Base-by-base conservation (phyloP, 2,113 vertebrate species). In the Gulo gulo region DNA sequence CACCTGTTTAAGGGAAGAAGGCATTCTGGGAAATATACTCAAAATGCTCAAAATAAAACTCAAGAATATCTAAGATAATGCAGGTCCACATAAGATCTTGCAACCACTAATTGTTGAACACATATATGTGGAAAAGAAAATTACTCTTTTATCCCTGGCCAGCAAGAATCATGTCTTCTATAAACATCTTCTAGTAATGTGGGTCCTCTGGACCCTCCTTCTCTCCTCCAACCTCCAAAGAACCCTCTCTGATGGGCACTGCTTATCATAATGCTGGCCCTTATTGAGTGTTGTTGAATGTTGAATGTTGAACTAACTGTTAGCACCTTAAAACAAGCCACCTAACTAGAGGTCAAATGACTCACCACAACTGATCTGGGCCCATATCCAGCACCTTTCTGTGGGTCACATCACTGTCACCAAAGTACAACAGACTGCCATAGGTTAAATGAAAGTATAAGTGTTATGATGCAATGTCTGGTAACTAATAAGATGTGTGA, bases 391-490 rank as follows among this genome's bases (percentile, higher is more conserved):
- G 39, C 39, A 42, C 39, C 39, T 42, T 42, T 42, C 39, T 42
- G 39, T 42, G 39, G 39, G 39, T 42, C 39, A 42, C 39, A 42
- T 42, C 39, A 42, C 39, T 42, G 39, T 42, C 39, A 42, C 39
- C 39, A 42, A 4, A 42, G 39, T 42, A 42, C 39, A 42, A 42
- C 39, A 42, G 39, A 42, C 39, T 42, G 39, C 39, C 39, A 42
- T 42, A 42, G 39, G 39, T 42, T 42, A 42, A 42, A 42, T 42
- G 39, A 36, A 2, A 88, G 21, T 91, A 90, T 52, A 97, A 69
- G 39, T 20, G 57, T 73, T 84, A 65, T 84, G 74, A 52, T 79
- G 26, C 5, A 81, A 95, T 95, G 85, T 74, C 94, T 97, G 36
- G 47, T 91, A 71, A 96, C 31, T 2, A 78, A 47, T 9, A 88